Percentiles rank a stretch among this genome's conserved stretches.
These are phyloP conservation scores for Priocnemis perturbator DNA, from an alignment of 2,888 invertebrate species.

Conservation along the genomic window DNA sequence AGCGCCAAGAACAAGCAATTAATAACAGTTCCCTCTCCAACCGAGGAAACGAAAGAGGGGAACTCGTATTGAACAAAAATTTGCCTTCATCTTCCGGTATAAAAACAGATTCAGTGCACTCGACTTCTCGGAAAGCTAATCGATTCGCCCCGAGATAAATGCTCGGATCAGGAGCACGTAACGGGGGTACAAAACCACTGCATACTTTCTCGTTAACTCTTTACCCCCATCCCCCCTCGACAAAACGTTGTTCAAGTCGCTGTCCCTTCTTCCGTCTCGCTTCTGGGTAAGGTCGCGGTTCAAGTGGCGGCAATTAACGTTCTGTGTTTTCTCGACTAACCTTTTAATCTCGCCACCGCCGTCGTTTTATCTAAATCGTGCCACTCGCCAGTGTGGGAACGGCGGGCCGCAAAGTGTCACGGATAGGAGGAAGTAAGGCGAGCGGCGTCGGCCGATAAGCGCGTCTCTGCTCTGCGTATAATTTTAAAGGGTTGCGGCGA, in stretches of 20 bases:
- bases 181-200: too few relatives aligned
- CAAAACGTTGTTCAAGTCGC: slow-evolving; percentile 9
- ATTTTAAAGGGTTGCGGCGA: slow-evolving; percentile 30
- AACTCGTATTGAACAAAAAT: too few relatives aligned
- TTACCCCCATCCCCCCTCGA: not conserved
- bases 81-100: too few relatives aligned
- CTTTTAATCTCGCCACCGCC: slow-evolving; percentile 48
- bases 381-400: slow-evolving; percentile 50
- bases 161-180: too few relatives aligned
- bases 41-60: too few relatives aligned
- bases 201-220: slow-evolving; percentile 4
- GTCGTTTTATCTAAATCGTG: slow-evolving; percentile 51
- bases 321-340: slow-evolving; percentile 46
- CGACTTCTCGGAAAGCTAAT: too few relatives aligned
- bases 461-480: slow-evolving; percentile 34
- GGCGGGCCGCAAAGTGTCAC: slow-evolving; percentile 14
- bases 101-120: too few relatives aligned
- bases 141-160: too few relatives aligned
- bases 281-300: slow-evolving; percentile 45
- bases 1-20: too few relatives aligned
- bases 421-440: slow-evolving; percentile 39
- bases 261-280: slow-evolving; percentile 14
- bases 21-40: too few relatives aligned
- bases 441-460: slow-evolving; percentile 45
- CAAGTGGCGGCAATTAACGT: slow-evolving; percentile 54